A percentile compares a stretch with the other conserved stretches of the same genome.
These are phyloP conservation scores for Drosophila acutilabella DNA, from an alignment of 2,888 invertebrate species.

Conservation along the genomic window DNA sequence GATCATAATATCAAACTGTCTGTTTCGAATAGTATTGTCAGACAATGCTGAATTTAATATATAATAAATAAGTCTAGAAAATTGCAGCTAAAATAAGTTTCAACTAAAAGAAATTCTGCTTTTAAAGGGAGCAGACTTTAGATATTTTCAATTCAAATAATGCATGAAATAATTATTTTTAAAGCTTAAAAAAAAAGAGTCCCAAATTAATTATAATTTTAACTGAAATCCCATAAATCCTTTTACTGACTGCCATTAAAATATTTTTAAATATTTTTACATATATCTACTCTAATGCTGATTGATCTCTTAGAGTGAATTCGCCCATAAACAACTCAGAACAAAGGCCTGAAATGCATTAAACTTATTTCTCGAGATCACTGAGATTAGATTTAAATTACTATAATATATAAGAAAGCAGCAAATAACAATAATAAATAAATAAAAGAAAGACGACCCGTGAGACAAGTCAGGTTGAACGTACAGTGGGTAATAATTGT, in stretches of 20 bases:
- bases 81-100: too few relatives aligned
- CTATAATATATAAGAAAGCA: not conserved
- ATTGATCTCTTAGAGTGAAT: not conserved
- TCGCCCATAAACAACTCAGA: not conserved
- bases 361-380: not conserved
- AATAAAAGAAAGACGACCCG: conserved; percentile 13
- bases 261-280: not conserved
- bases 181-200: too few relatives aligned
- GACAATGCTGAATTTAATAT: too few relatives aligned
- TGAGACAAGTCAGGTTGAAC: conserved; percentile 15
- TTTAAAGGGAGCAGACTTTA: too few relatives aligned
- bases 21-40: too few relatives aligned
- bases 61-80: too few relatives aligned
- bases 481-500: conserved; percentile 12
- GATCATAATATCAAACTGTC: not conserved
- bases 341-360: not conserved
- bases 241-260: not conserved
- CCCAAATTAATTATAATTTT: too few relatives aligned
- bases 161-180: too few relatives aligned
- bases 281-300: not conserved
- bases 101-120: too few relatives aligned
- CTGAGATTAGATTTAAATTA: not conserved
- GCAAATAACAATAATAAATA: conserved; percentile 3
- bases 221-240: not conserved
- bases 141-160: too few relatives aligned